Percentiles rank a stretch among this genome's conserved stretches.
phyloP scores from a whole-genome alignment of 1,140 invertebrate genomes.

The Cyclargus thomasi region DNA sequence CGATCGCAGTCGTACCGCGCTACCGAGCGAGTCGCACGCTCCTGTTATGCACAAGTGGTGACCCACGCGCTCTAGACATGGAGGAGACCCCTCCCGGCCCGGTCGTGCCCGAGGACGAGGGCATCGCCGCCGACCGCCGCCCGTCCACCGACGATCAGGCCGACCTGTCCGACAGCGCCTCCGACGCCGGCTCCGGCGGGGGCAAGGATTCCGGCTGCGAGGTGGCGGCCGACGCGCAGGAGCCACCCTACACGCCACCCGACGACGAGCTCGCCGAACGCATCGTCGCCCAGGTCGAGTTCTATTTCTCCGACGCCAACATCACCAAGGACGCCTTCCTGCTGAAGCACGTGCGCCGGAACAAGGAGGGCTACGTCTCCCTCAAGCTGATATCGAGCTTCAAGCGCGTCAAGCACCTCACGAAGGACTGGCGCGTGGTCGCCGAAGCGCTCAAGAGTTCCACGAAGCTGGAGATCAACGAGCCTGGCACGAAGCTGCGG shows the following conservation, averaged over 20 bases:
- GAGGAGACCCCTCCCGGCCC: slow-evolving; percentile 53
- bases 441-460: slow-evolving; percentile 88
- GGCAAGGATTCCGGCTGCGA: slow-evolving; percentile 81
- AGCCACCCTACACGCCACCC: slow-evolving; percentile 77
- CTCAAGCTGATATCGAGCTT: slow-evolving; percentile 95
- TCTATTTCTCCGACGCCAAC: slow-evolving; percentile 96
- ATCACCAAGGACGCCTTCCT: slow-evolving; percentile 96
- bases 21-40: slow-evolving; percentile 55
- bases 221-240: slow-evolving; percentile 73
- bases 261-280: slow-evolving; percentile 84
- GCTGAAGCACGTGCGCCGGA: slow-evolving; percentile 93
- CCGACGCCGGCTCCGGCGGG: slow-evolving; percentile 76
- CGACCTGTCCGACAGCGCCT: slow-evolving; percentile 79
- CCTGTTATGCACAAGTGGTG: slow-evolving; percentile 57
- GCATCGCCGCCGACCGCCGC: slow-evolving; percentile 62
- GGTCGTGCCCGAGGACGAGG: slow-evolving; percentile 51
- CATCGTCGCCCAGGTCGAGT: slow-evolving; percentile 91
- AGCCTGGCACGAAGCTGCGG: slow-evolving; percentile 92
- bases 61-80: slow-evolving; percentile 47
- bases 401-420: slow-evolving; percentile 93
- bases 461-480: slow-evolving; percentile 91
- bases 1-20: slow-evolving; percentile 60
- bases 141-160: slow-evolving; percentile 72
- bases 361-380: slow-evolving; percentile 96
- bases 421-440: slow-evolving; percentile 94